phyloP scores from a whole-genome alignment of 1,140 invertebrate species.

The Cyphomyrmex costatus region DNA sequence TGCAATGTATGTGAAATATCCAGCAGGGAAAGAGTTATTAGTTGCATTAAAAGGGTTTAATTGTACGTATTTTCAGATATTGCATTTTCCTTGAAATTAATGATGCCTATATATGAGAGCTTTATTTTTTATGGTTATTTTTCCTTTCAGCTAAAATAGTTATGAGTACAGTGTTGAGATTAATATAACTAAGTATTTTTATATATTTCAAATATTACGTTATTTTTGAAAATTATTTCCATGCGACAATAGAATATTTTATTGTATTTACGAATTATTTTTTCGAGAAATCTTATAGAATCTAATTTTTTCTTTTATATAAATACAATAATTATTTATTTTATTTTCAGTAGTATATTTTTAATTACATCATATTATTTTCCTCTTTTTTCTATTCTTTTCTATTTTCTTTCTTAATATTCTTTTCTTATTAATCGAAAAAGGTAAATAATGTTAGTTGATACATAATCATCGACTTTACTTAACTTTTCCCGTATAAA shows the following conservation, averaged over 20 bases:
- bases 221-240: neutral
- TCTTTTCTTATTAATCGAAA: neutral
- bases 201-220: neutral
- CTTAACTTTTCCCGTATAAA: no score
- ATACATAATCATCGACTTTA: no score
- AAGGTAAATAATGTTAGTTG: no score
- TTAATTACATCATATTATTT: neutral
- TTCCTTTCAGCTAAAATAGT: neutral
- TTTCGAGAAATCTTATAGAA: neutral
- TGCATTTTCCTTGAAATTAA: slow-evolving; percentile 13
- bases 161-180: neutral
- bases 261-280: neutral
- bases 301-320: neutral
- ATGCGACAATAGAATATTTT: neutral
- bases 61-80: neutral
- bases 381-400: neutral
- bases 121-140: neutral
- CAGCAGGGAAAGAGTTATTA: neutral
- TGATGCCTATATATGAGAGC: neutral
- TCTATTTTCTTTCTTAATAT: neutral
- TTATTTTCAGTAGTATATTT: neutral
- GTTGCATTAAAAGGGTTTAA: neutral
- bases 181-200: neutral
- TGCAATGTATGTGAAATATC: neutral
- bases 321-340: neutral